Evolutionary conservation across 2,113 vertebrate genomes (phyloP).

Genomic region (Macquaria ambigua): DNA sequence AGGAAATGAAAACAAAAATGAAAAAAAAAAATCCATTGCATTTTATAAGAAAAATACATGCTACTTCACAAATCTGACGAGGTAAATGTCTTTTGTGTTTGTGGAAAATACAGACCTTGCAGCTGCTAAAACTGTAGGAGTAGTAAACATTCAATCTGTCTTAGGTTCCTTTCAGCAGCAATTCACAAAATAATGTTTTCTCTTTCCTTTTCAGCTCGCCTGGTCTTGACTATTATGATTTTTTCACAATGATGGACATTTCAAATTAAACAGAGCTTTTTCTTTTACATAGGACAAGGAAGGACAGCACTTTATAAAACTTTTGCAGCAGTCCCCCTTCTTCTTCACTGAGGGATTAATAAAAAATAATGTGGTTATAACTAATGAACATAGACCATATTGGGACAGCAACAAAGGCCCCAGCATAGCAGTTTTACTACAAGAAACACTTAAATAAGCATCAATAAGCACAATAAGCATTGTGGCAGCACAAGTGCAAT

Average conservation of each 20-base stretch:
- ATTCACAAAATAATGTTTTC: constrained; percentile 9
- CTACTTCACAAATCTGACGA: constrained; percentile 30
- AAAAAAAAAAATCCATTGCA: background rate
- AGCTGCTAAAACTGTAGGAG: constrained; percentile 1
- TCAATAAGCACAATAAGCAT: background rate
- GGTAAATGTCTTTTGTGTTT: constrained; percentile 35
- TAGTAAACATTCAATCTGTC: constrained; percentile 36
- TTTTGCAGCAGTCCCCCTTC: background rate
- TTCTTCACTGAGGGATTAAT: background rate
- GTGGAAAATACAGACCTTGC: constrained; percentile 10
- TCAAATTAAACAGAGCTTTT: constrained; percentile 1
- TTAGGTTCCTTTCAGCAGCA: constrained; percentile 22
- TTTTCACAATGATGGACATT: constrained; percentile 14
- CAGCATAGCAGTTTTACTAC: background rate
- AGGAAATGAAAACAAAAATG: constrained; percentile 65
- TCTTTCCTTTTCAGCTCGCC: background rate
- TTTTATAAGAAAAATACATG: constrained; percentile 22
- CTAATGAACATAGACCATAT: background rate
- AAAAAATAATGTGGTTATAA: background rate
- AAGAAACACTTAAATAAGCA: background rate
- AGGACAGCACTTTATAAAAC: background rate
- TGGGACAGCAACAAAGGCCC: background rate
- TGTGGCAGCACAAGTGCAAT: background rate
- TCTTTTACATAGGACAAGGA: background rate
- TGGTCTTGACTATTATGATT: constrained; percentile 10